Base-by-base conservation (phyloP, 1,140 invertebrate species). In the Eriosoma lanigerum region DNA sequence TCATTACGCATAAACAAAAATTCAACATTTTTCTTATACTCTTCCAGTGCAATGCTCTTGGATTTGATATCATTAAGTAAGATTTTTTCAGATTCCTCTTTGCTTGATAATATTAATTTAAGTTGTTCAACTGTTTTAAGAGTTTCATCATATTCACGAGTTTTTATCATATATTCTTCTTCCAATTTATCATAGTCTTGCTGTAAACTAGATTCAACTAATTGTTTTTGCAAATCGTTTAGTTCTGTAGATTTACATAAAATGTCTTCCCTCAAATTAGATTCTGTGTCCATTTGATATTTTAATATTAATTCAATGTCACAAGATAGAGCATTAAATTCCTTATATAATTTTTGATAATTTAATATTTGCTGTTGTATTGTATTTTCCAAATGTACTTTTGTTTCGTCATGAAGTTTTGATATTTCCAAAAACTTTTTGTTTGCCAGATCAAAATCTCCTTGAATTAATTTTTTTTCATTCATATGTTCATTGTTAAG, bases 11-110 rank as follows among this genome's bases (percentile, higher is more conserved):
- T 62, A 78, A 56, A 78, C 15, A 78, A 48, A 29, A 48, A 78
- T 26, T 78, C 75, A 60, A 78, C 21, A 29, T 48, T 78, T 60
- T 60, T 78, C 24, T 78, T 78, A 60, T 62, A 78, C n/a, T 78
- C 75, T 46, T 62, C 56, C 5, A 78, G 9, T 13, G 50, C 56
- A 24, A 44, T 62, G 19, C 24, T 48, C 48, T 78, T 78, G 3
- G 56, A 29, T 46, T 78, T 24, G 10, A 44, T 62, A 60, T 48
- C 48, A 48, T 62, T 26, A 48, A 13, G 21, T 19, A 78, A 38
- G 12, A 46, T n/a, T 46, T 46, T 58, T 78, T 78, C 56, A 60
- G 21, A 38, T 60, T 78, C 75, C 15, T 60, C 54, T 62, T 62
- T 60, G 9, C 0, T 44, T 24, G 38, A 78, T 15, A 78, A 26